These are phyloP conservation scores for Tachycineta bicolor DNA, from an alignment of 2,113 vertebrate species.

Conservation along the genomic window DNA sequence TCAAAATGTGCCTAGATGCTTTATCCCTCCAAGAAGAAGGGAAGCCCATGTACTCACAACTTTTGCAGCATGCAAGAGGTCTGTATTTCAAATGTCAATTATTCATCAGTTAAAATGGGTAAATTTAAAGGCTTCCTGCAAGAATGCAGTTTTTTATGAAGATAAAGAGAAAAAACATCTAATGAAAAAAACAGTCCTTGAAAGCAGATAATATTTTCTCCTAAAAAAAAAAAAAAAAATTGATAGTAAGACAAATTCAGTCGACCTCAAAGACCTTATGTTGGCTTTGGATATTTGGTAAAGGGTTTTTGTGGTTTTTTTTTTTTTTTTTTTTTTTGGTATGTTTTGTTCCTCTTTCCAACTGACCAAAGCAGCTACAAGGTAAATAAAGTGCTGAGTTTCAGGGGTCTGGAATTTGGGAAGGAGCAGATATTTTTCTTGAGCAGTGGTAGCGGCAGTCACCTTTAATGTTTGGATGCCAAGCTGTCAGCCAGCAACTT, in stretches of 20 bases:
- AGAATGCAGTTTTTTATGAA: not conserved
- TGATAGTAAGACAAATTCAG: not conserved
- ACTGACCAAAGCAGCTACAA: not conserved
- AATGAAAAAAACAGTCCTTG: not conserved
- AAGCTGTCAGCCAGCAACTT: conserved; percentile 36
- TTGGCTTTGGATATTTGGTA: not conserved
- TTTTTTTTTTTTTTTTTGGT: not conserved
- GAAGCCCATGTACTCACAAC: not conserved
- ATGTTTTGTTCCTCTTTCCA: not conserved
- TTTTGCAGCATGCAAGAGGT: not conserved
- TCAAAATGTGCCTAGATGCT: conserved; percentile 2
- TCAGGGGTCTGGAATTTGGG: not conserved
- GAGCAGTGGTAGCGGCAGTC: not conserved
- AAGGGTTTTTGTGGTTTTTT: not conserved
- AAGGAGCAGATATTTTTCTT: not conserved
- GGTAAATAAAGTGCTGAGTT: not conserved
- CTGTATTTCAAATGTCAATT: not conserved
- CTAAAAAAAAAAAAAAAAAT: not conserved
- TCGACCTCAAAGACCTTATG: not conserved
- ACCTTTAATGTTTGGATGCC: not conserved
- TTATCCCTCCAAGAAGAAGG: not conserved
- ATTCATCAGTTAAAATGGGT: not conserved
- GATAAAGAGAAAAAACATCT: not conserved
- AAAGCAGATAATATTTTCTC: not conserved
- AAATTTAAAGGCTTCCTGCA: not conserved